Evolutionary conservation across 1,140 invertebrate genomes (phyloP).

Genomic region (Mya arenaria): DNA sequence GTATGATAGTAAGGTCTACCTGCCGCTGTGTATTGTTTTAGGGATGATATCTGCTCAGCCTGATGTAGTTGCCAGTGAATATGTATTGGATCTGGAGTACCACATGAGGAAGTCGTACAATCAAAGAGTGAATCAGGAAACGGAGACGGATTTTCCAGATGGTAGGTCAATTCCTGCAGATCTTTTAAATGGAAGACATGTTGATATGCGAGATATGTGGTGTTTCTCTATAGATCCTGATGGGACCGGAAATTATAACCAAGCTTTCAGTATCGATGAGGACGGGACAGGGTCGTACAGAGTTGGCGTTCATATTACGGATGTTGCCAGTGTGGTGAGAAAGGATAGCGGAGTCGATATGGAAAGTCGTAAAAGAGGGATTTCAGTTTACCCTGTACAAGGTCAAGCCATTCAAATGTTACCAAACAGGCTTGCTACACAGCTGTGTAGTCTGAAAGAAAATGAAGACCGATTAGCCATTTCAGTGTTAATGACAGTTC

Average conservation of each 20-base stretch:
- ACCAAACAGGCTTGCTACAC: constrained; percentile 76
- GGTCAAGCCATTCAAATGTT: constrained; percentile 78
- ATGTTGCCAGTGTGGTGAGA: constrained; percentile 76
- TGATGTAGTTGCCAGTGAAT: constrained; percentile 62
- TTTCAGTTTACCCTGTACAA: constrained; percentile 66
- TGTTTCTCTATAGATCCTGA: constrained; percentile 98
- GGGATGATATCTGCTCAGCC: constrained; percentile 65
- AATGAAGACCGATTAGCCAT: constrained; percentile 74
- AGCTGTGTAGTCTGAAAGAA: constrained; percentile 80
- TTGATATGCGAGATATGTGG: constrained; percentile 82
- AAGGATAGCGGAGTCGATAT: constrained; percentile 71
- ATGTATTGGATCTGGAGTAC: constrained; percentile 71
- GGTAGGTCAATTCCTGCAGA: constrained; percentile 56
- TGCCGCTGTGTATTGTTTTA: constrained; percentile 74
- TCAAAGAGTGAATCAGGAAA: constrained; percentile 49
- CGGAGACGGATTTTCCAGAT: constrained; percentile 44
- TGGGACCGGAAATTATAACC: constrained; percentile 98
- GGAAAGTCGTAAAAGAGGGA: constrained; percentile 71
- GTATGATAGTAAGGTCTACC: constrained; percentile 67
- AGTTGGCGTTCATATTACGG: constrained; percentile 77
- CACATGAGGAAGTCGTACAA: constrained; percentile 61
- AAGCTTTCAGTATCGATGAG: constrained; percentile 90
- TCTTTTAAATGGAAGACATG: constrained; percentile 84
- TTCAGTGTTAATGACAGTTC: constrained; percentile 72
- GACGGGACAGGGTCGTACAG: constrained; percentile 65